Percentiles rank a stretch among this genome's conserved stretches.
phyloP scores from a whole-genome alignment of 2,888 invertebrate species.

The Phorcus lineatus region DNA sequence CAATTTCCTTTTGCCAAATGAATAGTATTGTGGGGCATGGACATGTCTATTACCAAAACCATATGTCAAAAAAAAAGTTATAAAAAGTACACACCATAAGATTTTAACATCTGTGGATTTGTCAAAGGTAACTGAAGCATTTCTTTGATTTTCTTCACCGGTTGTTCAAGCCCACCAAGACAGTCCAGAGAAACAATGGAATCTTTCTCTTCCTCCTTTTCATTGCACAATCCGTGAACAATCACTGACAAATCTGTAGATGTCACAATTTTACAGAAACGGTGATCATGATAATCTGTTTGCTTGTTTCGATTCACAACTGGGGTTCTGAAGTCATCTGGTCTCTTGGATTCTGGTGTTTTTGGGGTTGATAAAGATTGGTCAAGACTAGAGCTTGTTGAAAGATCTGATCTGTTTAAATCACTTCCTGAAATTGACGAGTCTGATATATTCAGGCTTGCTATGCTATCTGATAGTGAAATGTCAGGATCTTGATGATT shows the following conservation, averaged over 20 bases:
- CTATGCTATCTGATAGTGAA: conserved; percentile 33
- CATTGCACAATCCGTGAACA: not conserved
- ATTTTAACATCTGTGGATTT: conserved; percentile 55
- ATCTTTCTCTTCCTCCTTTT: not conserved
- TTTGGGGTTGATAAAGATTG: not conserved
- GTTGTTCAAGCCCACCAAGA: conserved; percentile 60
- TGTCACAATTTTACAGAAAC: conserved; percentile 44
- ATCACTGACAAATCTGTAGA: conserved; percentile 41
- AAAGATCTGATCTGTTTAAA: not conserved
- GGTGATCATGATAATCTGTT: not conserved
- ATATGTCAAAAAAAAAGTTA: too few relatives aligned
- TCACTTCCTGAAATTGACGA: conserved; percentile 24
- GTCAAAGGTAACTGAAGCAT: conserved; percentile 57
- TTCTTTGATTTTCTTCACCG: conserved; percentile 57
- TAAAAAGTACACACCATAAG: conserved; percentile 51
- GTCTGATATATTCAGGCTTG: conserved; percentile 38
- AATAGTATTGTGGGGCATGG: too few relatives aligned
- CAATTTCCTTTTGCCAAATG: too few relatives aligned
- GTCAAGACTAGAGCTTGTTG: not conserved
- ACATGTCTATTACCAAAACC: not conserved
- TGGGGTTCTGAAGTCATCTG: conserved; percentile 38
- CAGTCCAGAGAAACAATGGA: conserved; percentile 39
- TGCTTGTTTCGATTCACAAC: not conserved
- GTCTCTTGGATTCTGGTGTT: conserved; percentile 16
- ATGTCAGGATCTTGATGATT: not conserved